Base-by-base conservation (phyloP, 2,113 vertebrate genomes). In the Sigmodon hispidus region DNA sequence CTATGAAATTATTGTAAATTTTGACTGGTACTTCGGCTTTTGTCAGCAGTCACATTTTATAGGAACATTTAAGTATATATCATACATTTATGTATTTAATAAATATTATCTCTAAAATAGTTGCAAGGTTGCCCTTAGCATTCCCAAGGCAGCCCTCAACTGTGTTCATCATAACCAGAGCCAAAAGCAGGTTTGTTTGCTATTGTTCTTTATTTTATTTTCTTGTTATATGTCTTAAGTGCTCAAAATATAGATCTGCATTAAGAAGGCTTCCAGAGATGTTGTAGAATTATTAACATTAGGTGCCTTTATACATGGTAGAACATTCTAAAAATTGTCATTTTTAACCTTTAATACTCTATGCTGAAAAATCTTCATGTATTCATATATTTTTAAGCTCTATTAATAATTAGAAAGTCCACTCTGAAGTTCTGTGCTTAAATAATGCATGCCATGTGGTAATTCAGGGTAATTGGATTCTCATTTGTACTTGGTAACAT, bases 1-100 rank as follows among this genome's bases (percentile, higher is more conserved):
- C 75, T 65, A 50, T 72, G 36, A 63, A 87, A 90, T 93, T 57
- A 90, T 87, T 92, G 31, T 94, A 50, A 16, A 43, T 76, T 90
- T 65, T 87, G 1, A 50, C n/a, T 55, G 40, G 13, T 59, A 77
- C 26, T 17, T 90, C 84, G n/a, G 2, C 70, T 5, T 67, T 94
- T 65, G 45, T 81, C 15, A 21, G 9, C 61, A 77, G 36, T 77
- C 43, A 69, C 13, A 69, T 79, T 88, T 91, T 88, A 69, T 55
- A 63, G 31, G 1, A 29, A 75, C 1, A 40, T 81, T 93, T 69
- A 55, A 88, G 45, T 76, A 48, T 59, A 75, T 3, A 36, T 67
- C 15, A 22, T 70, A 36, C 17, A 22, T 92, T 83, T 31, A 45
- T 52, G 48, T 79, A 48, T 12, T 87, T 55, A 52, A 57, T 24